Evolutionary conservation across 2,797 vertebrate genomes (phyloP), one percentile per base, ranked within the genome.

Genomic region (Tapera naevia): DNA sequence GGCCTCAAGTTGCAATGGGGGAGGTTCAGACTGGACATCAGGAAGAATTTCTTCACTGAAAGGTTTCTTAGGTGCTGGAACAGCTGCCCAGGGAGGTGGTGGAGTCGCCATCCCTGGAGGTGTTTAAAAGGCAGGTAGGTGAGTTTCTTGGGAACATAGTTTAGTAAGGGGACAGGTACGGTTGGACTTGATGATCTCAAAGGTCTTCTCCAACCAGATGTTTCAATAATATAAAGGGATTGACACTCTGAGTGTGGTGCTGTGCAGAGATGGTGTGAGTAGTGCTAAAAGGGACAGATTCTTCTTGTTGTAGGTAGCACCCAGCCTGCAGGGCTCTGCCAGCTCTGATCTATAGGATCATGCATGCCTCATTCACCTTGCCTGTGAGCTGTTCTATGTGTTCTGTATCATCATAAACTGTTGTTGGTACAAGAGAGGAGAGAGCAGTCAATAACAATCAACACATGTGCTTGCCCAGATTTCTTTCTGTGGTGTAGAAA

Each of bases 331-430:
- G 15, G 15, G 24, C 23, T 65, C 33, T 37, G 4, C n/a, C n/a
- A 22, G 28, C 17, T 21, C 10, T 11, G 27, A n/a, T 24, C 30
- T 56, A 9, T 19, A 45, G n/a, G 43, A 9, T 27, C 23, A 46
- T 0, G 11, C 28, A 17, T 3, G 9, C 30, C n/a, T 19, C 7
- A 19, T 13, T 32, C 11, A 1, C 30, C 17, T 48, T 70, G 25
- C 21, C 67, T 1, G 0, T 11, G 25, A 51, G 37, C 3, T 69
- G 69, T 43, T 48, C 11, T n/a, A 9, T 2, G 1, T 13, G 57
- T 28, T 64, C 32, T 33, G 41, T 16, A 10, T 27, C 70, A 23
- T 17, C 6, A 7, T 7, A 41, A 73, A 27, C 11, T 10, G 6
- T 3, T 30, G 17, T 5, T 32, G 48, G 23, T 13, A 5, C 5